phyloP scores from a whole-genome alignment of 2,888 invertebrate genomes.

The Adineta ricciae region DNA sequence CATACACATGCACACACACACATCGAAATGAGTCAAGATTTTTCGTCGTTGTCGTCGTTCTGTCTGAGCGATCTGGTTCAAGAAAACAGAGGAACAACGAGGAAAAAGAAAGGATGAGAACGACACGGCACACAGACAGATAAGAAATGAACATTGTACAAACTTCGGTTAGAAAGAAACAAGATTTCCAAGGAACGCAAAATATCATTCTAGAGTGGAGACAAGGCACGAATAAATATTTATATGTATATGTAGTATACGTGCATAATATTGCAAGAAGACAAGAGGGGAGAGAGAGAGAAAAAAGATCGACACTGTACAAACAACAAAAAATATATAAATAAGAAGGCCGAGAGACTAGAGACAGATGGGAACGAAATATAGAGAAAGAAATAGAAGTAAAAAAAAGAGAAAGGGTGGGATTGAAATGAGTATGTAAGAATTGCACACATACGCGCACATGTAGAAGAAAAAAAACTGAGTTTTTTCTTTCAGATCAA shows the following conservation, averaged over 20 bases:
- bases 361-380: background rate
- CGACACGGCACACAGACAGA: conserved; percentile 5
- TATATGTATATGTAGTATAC: conserved; percentile 1
- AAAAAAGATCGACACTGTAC: background rate
- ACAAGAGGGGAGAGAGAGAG: background rate
- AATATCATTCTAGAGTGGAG: conserved; percentile 14
- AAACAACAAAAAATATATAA: conserved; percentile 15
- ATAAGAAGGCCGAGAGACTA: conserved; percentile 5
- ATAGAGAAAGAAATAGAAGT: background rate
- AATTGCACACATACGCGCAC: background rate
- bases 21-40: background rate
- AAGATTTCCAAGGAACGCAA: background rate
- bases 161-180: background rate
- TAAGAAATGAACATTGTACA: conserved; percentile 5
- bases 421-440: conserved; percentile 4
- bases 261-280: background rate
- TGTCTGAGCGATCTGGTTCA: background rate
- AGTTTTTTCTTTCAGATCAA: background rate
- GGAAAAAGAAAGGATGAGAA: background rate
- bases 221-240: conserved; percentile 13
- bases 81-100: background rate
- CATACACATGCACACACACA: background rate
- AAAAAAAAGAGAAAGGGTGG: background rate
- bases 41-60: conserved; percentile 2
- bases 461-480: background rate